These are phyloP conservation scores for Selenia dentaria DNA, from an alignment of 2,888 invertebrate genomes.

Conservation along the genomic window DNA sequence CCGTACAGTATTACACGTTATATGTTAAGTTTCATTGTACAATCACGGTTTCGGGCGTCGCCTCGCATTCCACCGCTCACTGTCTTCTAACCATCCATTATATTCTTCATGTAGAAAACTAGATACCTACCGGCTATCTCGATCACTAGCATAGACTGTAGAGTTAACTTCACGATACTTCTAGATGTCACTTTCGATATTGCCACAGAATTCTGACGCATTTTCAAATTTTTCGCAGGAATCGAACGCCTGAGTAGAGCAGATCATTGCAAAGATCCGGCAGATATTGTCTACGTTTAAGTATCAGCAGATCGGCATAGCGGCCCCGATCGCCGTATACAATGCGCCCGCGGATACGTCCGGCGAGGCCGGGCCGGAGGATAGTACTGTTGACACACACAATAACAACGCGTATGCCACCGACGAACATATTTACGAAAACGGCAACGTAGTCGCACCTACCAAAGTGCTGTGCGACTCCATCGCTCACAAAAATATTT, in stretches of 20 bases:
- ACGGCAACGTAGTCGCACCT: constrained; percentile 78
- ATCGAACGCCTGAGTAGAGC: constrained; percentile 95
- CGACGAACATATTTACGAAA: constrained; percentile 62
- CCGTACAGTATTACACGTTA: constrained; percentile 71
- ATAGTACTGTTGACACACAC: constrained; percentile 70
- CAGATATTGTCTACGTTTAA: constrained; percentile 90
- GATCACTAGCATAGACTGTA: constrained; percentile 68
- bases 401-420: constrained; percentile 56
- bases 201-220: constrained; percentile 65
- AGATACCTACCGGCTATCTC: constrained; percentile 53
- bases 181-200: constrained; percentile 40
- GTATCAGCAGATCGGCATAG: constrained; percentile 85
- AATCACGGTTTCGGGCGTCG: constrained; percentile 47
- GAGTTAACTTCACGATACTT: constrained; percentile 54
- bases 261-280: constrained; percentile 93
- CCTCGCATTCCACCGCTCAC: constrained; percentile 55
- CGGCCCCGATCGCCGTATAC: constrained; percentile 78
- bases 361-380: constrained; percentile 62
- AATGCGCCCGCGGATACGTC: constrained; percentile 69
- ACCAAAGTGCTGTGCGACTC: constrained; percentile 76
- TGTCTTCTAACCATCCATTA: constrained; percentile 57
- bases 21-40: constrained; percentile 56
- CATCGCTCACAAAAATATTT: constrained; percentile 77
- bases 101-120: constrained; percentile 59
- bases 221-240: constrained; percentile 86